Base-by-base conservation (phyloP, 2,797 vertebrate genomes). In the Telmatherina bonti region DNA sequence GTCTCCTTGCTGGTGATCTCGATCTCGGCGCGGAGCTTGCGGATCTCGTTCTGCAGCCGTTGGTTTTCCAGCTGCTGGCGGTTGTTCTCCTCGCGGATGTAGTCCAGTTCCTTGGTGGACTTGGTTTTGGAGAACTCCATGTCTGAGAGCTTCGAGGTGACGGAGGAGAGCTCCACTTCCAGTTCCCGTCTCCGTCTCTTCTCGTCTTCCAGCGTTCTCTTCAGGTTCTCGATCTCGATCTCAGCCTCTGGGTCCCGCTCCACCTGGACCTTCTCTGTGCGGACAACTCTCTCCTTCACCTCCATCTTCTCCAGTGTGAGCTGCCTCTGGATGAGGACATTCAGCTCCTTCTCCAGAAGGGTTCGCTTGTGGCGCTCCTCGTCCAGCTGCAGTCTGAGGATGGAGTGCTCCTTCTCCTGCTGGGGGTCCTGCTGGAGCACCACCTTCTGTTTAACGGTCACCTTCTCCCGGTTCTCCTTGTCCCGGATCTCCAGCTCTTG, bases 381-480 rank as follows among this genome's bases (percentile, higher is more conserved):
- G 15, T 99, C 96, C 16, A 99, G 91, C 88, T 99, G 96, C 30
- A 97, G 90, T 72, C 79, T 94, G 62, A 99, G 94, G 59, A 98
- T 95, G 10, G 95, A 95, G 57, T 98, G 95, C 74, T 99, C 98
- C 69, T 97, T 96, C 86, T 98, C 96, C 87, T 99, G 97, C 80
- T 97, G 96, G 18, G 98, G 98, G 86, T 99, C 98, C 88, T 97
- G 96, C 88, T 99, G 97, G 47, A 99, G 92, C 35, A 99, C 96
- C 7, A 99, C 97, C 89, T 98, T 99, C 85, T 99, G 97, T 85
- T 96, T 97, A 70, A 96, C 95, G 0, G 97, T 98, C 49, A 99
- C 98, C 81, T 96, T 96, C 82, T 99, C 97, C 1, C 94, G 93
- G 15, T 95, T 96, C 80, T 97, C 96, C 60, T 94, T 95, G 85